These are phyloP conservation scores for Halesus radiatus DNA, from an alignment of 1,140 invertebrate species.

Conservation along the genomic window DNA sequence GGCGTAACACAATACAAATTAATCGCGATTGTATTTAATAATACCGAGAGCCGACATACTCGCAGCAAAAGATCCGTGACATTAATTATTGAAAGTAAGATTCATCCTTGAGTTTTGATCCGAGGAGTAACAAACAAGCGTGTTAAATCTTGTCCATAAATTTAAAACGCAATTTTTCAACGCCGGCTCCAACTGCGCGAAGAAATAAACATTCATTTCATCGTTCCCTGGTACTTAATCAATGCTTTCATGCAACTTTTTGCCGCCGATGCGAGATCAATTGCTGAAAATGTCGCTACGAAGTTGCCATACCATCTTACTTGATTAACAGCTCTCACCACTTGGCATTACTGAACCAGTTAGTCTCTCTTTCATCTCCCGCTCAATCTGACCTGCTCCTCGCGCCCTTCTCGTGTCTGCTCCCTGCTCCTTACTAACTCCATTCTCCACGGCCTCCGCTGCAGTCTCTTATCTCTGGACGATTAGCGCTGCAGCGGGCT, in stretches of 20 bases:
- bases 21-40: too few relatives aligned
- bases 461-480: constrained; percentile 37
- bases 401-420: background rate
- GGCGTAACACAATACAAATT: too few relatives aligned
- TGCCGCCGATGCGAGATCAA: constrained; percentile 25
- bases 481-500: constrained; percentile 38
- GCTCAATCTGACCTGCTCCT: constrained; percentile 2
- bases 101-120: background rate
- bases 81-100: constrained; percentile 11
- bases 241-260: background rate
- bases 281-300: constrained; percentile 15
- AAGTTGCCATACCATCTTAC: background rate
- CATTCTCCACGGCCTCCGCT: background rate
- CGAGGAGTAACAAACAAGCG: background rate
- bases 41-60: background rate
- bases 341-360: constrained; percentile 29
- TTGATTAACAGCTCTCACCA: constrained; percentile 30
- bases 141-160: background rate
- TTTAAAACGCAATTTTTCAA: background rate
- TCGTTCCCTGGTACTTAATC: constrained; percentile 9
- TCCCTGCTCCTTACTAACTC: background rate
- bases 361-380: constrained; percentile 40
- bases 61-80: background rate
- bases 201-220: constrained; percentile 14
- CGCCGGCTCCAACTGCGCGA: background rate